A percentile compares a stretch with the other conserved stretches of the same genome.
These are phyloP conservation scores for Crotalus helleri DNA, from an alignment of 2,113 vertebrate genomes.

Conservation along the genomic window DNA sequence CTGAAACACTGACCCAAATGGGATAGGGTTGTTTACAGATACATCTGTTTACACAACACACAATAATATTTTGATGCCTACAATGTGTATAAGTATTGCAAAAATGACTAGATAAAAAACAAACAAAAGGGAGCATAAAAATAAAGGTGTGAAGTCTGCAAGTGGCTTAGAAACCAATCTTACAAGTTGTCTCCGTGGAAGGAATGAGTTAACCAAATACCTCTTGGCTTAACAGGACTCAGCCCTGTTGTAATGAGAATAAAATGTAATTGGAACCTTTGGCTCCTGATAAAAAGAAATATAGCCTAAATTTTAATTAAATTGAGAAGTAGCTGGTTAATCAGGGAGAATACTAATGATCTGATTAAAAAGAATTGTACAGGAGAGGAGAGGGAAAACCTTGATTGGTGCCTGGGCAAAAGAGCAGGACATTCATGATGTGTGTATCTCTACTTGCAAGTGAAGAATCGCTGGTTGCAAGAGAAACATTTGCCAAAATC, in stretches of 20 bases:
- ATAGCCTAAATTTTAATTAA: constrained; percentile 54
- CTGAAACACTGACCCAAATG: neutral
- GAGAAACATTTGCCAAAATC: neutral
- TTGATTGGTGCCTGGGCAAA: neutral
- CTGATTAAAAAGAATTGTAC: constrained; percentile 55
- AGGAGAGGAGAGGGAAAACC: constrained; percentile 26
- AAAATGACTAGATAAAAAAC: neutral
- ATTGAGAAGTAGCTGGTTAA: constrained; percentile 56
- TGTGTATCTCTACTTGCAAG: neutral
- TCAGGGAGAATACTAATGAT: constrained; percentile 55
- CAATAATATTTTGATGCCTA: neutral
- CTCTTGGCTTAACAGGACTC: constrained; percentile 38
- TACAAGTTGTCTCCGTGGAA: neutral
- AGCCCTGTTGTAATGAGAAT: constrained; percentile 29
- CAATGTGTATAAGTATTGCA: neutral
- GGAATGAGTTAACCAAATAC: constrained; percentile 53
- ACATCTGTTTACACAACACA: neutral
- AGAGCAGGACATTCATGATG: neutral
- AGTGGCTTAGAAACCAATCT: neutral
- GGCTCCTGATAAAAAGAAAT: constrained; percentile 36
- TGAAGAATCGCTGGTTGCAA: neutral
- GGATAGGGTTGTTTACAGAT: neutral
- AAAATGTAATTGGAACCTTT: constrained; percentile 54
- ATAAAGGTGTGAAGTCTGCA: neutral
- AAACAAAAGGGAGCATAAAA: neutral